Base-by-base conservation (phyloP, 2,888 invertebrate species). In the Caenorhabditis sp. region DNA sequence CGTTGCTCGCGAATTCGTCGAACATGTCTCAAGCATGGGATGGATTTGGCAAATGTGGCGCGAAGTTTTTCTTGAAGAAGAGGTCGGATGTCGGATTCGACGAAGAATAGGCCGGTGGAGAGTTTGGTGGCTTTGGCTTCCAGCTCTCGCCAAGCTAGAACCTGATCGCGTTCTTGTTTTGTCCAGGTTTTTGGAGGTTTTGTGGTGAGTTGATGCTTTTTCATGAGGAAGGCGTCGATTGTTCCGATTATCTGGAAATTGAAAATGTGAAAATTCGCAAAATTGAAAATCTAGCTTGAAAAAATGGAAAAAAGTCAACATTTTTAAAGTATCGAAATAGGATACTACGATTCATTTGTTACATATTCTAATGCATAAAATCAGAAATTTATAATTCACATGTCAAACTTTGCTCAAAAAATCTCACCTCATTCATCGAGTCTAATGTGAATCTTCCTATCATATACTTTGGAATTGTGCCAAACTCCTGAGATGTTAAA, bases 391-490 rank as follows among this genome's bases (percentile, higher is more conserved):
- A n/a, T n/a, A n/a, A n/a, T n/a, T n/a, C n/a, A n/a, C n/a, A n/a
- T n/a, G n/a, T n/a, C n/a, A n/a, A n/a, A n/a, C n/a, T n/a, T n/a
- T n/a, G n/a, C n/a, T n/a, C n/a, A n/a, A n/a, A n/a, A 31, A 31
- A 31, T 31, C 31, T 43, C 21, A 61, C 61, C 61, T 75, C 75
- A 27, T 75, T 75, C 36, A 75, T 38, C n/a, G 38, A 59, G 1
- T 75, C 70, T 8, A 70, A 10, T 26, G 75, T 75, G 8, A 75
- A 38, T 14, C 75, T 58, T 7, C 75, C 75, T 0, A 70, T 57
- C 43, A 68, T 67, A 61, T 75, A 75, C 43, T 75, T 75, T 10
- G 75, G 75, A 62, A 75, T 75, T 2, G 62, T 59, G 20, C 43
- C 59, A 59, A 67, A 75, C 10, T 75, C 75, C 14, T 67, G 49